Conservation (phyloP, 1,140 invertebrate species). For the Cyclina sinensis region DNA sequence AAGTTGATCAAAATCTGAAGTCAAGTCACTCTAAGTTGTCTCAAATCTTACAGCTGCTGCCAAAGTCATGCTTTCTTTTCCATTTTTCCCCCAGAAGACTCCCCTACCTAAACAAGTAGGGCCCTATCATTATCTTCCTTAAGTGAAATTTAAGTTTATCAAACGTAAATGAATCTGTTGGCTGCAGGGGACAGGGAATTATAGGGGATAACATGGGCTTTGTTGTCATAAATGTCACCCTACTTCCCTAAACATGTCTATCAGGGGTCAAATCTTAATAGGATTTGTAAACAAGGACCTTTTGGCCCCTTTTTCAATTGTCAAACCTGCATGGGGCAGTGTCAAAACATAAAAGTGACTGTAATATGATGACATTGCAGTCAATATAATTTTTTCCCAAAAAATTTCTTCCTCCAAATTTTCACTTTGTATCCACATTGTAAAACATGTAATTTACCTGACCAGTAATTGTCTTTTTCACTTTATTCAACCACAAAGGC, state of each 20-base stretch:
- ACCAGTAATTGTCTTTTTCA: too few relatives aligned
- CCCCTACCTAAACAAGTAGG: background rate
- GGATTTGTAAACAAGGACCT: slow-evolving; percentile 21
- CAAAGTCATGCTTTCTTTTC: too few relatives aligned
- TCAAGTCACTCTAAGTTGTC: too few relatives aligned
- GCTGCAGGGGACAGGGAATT: slow-evolving; percentile 26
- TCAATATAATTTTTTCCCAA: background rate
- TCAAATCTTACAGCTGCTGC: too few relatives aligned
- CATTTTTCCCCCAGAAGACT: too few relatives aligned
- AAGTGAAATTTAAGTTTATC: slow-evolving; percentile 19
- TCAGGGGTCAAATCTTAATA: slow-evolving; percentile 56
- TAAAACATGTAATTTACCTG: too few relatives aligned
- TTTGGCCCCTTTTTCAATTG: slow-evolving; percentile 11
- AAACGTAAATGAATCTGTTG: background rate
- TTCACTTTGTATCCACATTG: too few relatives aligned
- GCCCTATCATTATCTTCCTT: background rate
- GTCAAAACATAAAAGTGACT: slow-evolving; percentile 4
- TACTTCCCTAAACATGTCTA: slow-evolving; percentile 34
- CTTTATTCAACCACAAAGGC: too few relatives aligned
- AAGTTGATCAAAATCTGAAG: too few relatives aligned
- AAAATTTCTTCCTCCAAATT: background rate
- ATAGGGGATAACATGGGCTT: slow-evolving; percentile 13
- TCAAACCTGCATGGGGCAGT: background rate
- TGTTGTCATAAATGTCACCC: slow-evolving; percentile 51
- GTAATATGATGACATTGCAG: background rate